Conservation (phyloP, 2,113 vertebrate genomes). For the Gasterosteus aculeatus region DNA sequence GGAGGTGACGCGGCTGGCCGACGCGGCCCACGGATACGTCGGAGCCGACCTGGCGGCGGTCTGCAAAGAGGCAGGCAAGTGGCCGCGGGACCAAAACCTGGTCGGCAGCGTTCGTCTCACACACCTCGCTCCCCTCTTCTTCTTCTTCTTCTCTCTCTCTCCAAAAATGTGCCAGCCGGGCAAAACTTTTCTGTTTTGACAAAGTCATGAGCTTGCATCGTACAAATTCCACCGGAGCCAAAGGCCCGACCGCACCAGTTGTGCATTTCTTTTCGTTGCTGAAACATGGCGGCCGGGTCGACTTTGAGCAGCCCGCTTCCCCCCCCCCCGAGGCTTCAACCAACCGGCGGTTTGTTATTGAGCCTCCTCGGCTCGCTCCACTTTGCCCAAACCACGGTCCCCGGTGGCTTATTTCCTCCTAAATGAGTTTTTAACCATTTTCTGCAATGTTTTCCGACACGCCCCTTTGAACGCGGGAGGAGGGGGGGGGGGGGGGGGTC, state of each 20-base stretch:
- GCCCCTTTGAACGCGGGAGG: constrained; percentile 17
- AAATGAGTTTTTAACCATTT: constrained; percentile 37
- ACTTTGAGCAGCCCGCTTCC: constrained; percentile 37
- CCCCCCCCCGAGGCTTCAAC: constrained; percentile 12
- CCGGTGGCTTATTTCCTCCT: constrained; percentile 29
- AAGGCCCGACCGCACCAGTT: constrained; percentile 1
- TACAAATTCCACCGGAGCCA: background rate
- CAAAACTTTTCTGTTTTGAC: background rate
- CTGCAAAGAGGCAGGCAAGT: constrained; percentile 94
- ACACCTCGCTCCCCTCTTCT: background rate
- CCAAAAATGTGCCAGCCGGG: background rate
- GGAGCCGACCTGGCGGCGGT: constrained; percentile 93
- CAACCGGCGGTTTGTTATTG: too few species aligned
- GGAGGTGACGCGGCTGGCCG: constrained; percentile 85
- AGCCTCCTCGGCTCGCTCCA: background rate
- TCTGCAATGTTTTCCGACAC: constrained; percentile 3
- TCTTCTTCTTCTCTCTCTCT: background rate
- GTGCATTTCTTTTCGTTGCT: constrained; percentile 1
- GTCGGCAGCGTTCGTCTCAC: too few species aligned
- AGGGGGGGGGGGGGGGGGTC: constrained; percentile 14
- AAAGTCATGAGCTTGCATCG: background rate
- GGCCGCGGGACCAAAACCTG: background rate
- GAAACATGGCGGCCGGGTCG: background rate
- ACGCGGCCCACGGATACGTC: constrained; percentile 90
- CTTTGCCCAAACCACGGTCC: constrained; percentile 20